Percentiles rank a stretch among this genome's conserved stretches.
These are phyloP conservation scores for Cassiopea andromeda DNA, from an alignment of 30 jellyfish, hydroid and myxozoan species.

Conservation along the genomic window DNA sequence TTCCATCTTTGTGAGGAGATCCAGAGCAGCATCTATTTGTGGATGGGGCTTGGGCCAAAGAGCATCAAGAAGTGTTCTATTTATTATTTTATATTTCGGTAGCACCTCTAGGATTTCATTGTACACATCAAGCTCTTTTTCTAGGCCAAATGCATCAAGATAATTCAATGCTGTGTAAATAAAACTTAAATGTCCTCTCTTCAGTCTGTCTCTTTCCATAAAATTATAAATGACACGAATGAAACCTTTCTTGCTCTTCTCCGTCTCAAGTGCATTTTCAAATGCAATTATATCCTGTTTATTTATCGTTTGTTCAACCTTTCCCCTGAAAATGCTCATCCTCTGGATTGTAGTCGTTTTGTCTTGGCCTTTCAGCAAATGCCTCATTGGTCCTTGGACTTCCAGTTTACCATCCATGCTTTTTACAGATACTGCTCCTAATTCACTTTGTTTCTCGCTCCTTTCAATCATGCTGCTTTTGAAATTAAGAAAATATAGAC, in stretches of 20 bases:
- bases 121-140: constrained; percentile 81
- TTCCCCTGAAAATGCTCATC: constrained; percentile 49
- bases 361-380: constrained; percentile 24
- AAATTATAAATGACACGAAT: constrained; percentile 56
- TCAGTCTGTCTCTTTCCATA: constrained; percentile 57
- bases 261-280: constrained; percentile 47
- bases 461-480: constrained; percentile 2
- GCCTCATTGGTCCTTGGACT: constrained; percentile 18
- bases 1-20: constrained; percentile 91
- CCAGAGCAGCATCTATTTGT: constrained; percentile 88
- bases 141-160: constrained; percentile 79
- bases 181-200: constrained; percentile 88
- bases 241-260: constrained; percentile 77
- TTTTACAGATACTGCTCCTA: neutral
- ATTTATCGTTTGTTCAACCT: constrained; percentile 36
- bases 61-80: constrained; percentile 83
- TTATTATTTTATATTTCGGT: constrained; percentile 81
- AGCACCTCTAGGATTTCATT: constrained; percentile 83
- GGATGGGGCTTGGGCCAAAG: constrained; percentile 97
- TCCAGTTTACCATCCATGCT: constrained; percentile 1
- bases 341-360: constrained; percentile 27
- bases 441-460: neutral
- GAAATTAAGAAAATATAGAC: neutral
- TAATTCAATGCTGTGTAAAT: constrained; percentile 80
- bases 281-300: constrained; percentile 50